Evolutionary conservation across 2,888 invertebrate genomes (phyloP).

Genomic region (Brenthis daphne): DNA sequence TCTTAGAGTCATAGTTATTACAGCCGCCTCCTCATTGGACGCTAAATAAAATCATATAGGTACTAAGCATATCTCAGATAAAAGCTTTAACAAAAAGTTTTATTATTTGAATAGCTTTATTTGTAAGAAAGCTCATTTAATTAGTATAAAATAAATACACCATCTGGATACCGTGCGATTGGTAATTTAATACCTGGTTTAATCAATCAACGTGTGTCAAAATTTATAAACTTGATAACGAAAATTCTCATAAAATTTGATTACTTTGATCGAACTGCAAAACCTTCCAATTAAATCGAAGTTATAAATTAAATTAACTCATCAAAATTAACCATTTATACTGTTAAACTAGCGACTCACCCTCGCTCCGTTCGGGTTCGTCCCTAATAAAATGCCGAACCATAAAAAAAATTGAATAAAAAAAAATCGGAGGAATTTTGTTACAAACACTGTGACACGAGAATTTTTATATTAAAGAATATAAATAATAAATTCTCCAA

Average conservation of each 20-base stretch:
- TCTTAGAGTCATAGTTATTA: no score
- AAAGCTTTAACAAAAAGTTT: no score
- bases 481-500: neutral
- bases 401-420: no score
- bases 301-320: conserved; percentile 12
- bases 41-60: no score
- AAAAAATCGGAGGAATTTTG: no score
- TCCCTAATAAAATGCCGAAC: no score
- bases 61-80: no score
- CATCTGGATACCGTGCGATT: neutral
- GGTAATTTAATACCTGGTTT: conserved; percentile 11
- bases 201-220: conserved; percentile 19
- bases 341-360: neutral
- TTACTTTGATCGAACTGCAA: conserved; percentile 17
- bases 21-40: no score
- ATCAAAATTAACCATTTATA: neutral
- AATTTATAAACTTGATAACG: conserved; percentile 14
- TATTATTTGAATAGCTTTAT: no score
- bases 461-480: neutral
- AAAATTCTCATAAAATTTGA: conserved; percentile 17
- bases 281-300: conserved; percentile 8
- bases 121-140: no score
- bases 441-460: no score
- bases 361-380: no score
- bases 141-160: neutral